Evolutionary conservation across 2,888 invertebrate species (phyloP), one percentile per base, ranked within the genome.

Genomic region (Cheilosia variabilis): DNA sequence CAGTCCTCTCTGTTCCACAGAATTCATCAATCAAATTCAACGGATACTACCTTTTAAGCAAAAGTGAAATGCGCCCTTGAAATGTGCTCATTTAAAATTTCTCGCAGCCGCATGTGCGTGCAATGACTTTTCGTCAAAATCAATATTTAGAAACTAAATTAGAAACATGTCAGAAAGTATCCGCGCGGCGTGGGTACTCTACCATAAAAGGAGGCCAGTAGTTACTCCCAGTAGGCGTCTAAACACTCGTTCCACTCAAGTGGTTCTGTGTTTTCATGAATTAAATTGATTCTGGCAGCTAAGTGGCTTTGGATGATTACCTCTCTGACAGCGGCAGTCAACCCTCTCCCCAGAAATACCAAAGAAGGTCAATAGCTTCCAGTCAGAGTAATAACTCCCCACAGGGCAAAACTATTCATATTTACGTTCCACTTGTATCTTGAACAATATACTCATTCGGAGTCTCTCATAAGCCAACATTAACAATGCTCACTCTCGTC

Each of bases 401-500:
- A 19, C 19, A 47, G 34, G 13, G 17, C 15, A 62, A 41, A 77
- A 77, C 68, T 68, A 60, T 41, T 34, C 27, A 13, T 68, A 60
- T 62, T 63, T 63, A 27, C 53, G 17, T 37, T 34, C n/a, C 31
- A 37, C 34, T 2, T 41, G 13, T 1, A 37, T 1, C 41, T 57
- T n/a, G 5, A 34, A 63, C 58, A 57, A 65, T 53, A 72, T 52
- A 53, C 62, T 71, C 24, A 57, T 77, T 60, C 72, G 27, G 41
- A 31, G 68, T 47, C 43, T 55, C 52, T 62, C 57, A 73, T 53
- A 41, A 68, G 62, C 62, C 50, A 27, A 66, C 34, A 66, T 50
- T 55, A 50, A 80, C 68, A 69, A 37, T 53, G 31, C 66, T 73
- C 50, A 53, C 58, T 66, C 58, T 65, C 53, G 15, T 65, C 63